These are phyloP conservation scores for Bubo bubo DNA, from an alignment of 2,113 vertebrate species.

Conservation along the genomic window DNA sequence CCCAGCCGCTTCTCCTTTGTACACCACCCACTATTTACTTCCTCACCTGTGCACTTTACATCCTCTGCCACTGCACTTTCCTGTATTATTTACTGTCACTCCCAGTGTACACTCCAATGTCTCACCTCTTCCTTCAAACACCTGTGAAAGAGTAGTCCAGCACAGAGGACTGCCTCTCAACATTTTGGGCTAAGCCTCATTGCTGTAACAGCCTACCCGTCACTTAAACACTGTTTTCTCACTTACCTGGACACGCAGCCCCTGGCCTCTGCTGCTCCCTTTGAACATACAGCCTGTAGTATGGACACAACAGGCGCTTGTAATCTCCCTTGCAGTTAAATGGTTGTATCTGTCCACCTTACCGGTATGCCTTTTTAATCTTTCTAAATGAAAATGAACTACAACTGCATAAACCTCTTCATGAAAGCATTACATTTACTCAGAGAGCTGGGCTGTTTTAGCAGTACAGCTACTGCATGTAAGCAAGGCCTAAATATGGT, in stretches of 20 bases:
- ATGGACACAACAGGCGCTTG: neutral
- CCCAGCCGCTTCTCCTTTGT: neutral
- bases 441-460: neutral
- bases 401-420: neutral
- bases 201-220: neutral
- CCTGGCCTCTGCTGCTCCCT: neutral
- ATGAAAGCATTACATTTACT: neutral
- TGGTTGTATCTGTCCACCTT: neutral
- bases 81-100: neutral
- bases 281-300: neutral
- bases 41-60: neutral
- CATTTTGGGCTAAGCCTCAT: neutral
- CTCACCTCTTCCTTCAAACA: neutral
- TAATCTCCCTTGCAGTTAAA: neutral
- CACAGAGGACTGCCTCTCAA: neutral
- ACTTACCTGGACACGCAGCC: neutral
- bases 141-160: neutral
- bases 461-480: neutral
- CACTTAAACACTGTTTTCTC: neutral
- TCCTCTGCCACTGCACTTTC: neutral
- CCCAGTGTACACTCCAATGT: neutral
- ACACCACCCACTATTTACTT: neutral
- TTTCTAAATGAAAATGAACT: neutral
- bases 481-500: neutral
- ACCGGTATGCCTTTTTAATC: neutral